Percentiles rank a stretch among this genome's conserved stretches.
phyloP scores from a whole-genome alignment of 2,797 vertebrate genomes.

The Hydrocynus forskahlii region DNA sequence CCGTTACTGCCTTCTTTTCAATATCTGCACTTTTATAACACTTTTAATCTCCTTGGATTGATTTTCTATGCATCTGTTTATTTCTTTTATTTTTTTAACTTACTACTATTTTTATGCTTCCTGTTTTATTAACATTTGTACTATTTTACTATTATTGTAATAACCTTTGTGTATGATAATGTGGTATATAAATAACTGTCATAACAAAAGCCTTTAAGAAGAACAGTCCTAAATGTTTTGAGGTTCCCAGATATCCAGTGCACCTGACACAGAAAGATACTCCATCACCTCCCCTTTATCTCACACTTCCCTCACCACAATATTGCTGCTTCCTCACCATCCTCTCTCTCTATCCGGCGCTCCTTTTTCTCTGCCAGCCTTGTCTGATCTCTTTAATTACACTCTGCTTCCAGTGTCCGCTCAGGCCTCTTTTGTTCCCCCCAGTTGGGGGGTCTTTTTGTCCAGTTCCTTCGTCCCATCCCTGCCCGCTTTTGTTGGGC shows the following conservation, averaged over 20 bases:
- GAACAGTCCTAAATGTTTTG: background rate
- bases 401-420: conserved; percentile 74
- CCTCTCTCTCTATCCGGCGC: conserved; percentile 43
- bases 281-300: background rate
- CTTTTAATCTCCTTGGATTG: too few species aligned
- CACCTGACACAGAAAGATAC: conserved; percentile 30
- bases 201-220: background rate
- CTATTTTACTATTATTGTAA: too few species aligned
- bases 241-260: background rate
- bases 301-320: conserved; percentile 17
- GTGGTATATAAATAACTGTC: too few species aligned
- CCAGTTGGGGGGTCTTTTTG: conserved; percentile 70
- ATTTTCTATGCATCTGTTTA: too few species aligned
- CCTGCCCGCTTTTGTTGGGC: conserved; percentile 46
- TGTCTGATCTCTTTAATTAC: conserved; percentile 81
- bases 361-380: conserved; percentile 54
- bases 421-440: conserved; percentile 77
- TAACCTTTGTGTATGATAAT: too few species aligned
- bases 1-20: too few species aligned
- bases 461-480: conserved; percentile 40
- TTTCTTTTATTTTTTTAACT: too few species aligned
- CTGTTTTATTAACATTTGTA: too few species aligned
- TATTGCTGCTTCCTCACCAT: conserved; percentile 35
- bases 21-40: too few species aligned
- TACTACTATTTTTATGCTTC: too few species aligned